Conservation (phyloP, 2,797 vertebrate genomes). For the Atherinosoma microstoma region DNA sequence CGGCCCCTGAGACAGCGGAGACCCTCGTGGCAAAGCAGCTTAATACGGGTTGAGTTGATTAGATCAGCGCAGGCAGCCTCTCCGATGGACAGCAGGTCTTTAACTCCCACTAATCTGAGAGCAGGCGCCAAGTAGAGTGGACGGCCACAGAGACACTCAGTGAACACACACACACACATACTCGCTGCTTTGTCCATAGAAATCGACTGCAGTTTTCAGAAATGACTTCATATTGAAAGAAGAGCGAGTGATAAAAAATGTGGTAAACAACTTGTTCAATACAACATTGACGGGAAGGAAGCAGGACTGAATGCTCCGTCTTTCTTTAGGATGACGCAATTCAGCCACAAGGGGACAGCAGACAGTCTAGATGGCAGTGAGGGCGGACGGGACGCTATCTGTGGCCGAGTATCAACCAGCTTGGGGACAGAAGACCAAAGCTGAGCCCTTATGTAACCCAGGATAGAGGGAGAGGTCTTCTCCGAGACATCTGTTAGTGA, state of each 20-base stretch:
- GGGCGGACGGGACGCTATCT: conserved; percentile 8
- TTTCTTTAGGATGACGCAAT: conserved; percentile 26
- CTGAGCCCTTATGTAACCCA: conserved; percentile 65
- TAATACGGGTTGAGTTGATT: conserved; percentile 82
- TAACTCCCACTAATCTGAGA: conserved; percentile 74
- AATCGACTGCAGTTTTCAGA: conserved; percentile 37
- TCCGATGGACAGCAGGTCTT: conserved; percentile 69
- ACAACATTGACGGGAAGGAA: conserved; percentile 31
- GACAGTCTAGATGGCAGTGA: conserved; percentile 27
- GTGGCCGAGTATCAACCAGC: conserved; percentile 7
- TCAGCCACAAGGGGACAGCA: conserved; percentile 67
- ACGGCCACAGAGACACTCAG: conserved; percentile 18
- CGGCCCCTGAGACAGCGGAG: conserved; percentile 57
- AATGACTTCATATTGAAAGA: conserved; percentile 43
- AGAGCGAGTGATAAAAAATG: conserved; percentile 15
- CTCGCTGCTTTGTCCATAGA: conserved; percentile 34
- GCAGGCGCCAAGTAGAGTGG: conserved; percentile 41
- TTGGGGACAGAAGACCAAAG: conserved; percentile 63
- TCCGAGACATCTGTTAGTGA: conserved; percentile 84
- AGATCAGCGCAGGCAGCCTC: conserved; percentile 78
- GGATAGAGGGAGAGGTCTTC: conserved; percentile 78
- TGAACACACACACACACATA: conserved; percentile 42
- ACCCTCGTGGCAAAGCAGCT: conserved; percentile 76
- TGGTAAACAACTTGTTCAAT: conserved; percentile 41
- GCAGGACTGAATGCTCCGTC: background rate